Evolutionary conservation across 2,888 invertebrate genomes (phyloP), one percentile per base, ranked within the genome.

Genomic region (Nineta flava): DNA sequence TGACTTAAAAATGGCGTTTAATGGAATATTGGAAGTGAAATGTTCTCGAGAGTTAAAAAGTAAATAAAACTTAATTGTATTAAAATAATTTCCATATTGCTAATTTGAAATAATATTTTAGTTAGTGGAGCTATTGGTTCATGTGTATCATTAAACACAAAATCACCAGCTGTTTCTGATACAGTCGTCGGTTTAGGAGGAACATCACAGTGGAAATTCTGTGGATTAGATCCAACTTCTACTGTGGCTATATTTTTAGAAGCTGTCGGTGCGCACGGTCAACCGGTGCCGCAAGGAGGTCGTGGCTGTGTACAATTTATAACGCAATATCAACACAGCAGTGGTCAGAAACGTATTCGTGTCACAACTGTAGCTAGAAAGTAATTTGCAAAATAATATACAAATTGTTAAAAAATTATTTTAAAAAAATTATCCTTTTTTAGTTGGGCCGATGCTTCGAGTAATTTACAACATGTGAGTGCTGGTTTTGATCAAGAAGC

Each of bases 401-500:
- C 19, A 19, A 19, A 19, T 19, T 19, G 9, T 19, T 26, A 32
- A 15, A 17, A 10, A 26, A 40, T 49, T 43, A 13, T 43, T 46
- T 41, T 32, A 44, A 13, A 31, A 40, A 26, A 26, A 6, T 26
- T 26, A 26, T 6, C n/a, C n/a, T 13, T 16, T 48, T 16, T 6
- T 46, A 90, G 90, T 67, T 99, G 96, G 97, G 94, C 93, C 9
- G 97, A 99, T 68, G 91, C 94, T 13, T 80, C 85, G 0, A 79
- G 82, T 3, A 91, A 90, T 64, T 73, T 92, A 53, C 88, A 87
- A 62, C 92, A 94, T 65, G 87, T 96, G 51, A 81, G 91, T 57
- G 90, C 92, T 35, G 93, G 95, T 2, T 96, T 95, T 69, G 96
- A 97, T 71, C 96, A 99, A 72, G 99, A 99, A 69, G 90, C 96